A percentile compares a stretch with the other conserved stretches of the same genome.
Conservation (phyloP, 2,797 vertebrate genomes). For the Anabacerthia variegaticeps region DNA sequence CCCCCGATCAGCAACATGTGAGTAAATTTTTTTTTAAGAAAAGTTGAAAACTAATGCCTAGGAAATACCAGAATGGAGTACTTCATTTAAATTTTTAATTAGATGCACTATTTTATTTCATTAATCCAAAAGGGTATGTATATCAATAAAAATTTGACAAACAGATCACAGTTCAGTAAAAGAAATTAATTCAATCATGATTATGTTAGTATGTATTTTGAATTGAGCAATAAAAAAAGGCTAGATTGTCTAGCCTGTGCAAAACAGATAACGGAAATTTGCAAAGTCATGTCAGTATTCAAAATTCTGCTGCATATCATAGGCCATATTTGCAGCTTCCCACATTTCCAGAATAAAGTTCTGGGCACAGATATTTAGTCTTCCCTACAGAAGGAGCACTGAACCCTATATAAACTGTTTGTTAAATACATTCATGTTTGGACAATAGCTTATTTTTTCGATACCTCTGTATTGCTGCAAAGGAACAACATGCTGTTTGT, state of each 20-base stretch:
- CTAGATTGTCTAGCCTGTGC: not conserved
- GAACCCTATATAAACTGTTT: not conserved
- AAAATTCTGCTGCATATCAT: not conserved
- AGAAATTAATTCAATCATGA: not conserved
- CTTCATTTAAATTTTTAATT: not conserved
- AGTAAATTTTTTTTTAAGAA: not conserved
- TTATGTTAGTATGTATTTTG: not conserved
- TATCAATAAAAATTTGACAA: not conserved
- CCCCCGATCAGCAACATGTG: not conserved
- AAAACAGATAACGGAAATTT: not conserved
- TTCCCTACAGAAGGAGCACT: not conserved
- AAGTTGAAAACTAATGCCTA: not conserved
- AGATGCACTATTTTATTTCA: not conserved
- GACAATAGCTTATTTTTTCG: rapidly evolving
- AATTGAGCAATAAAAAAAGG: not conserved
- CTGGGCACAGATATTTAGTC: not conserved
- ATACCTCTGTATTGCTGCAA: not conserved
- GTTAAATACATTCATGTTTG: not conserved
- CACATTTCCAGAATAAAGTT: not conserved
- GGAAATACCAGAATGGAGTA: not conserved
- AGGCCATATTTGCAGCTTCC: not conserved
- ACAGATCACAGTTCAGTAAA: not conserved
- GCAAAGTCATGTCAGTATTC: not conserved
- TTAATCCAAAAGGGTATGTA: not conserved
- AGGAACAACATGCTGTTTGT: not conserved